These are phyloP conservation scores for Passer montanus DNA, from an alignment of 2,113 vertebrate genomes.

Conservation along the genomic window DNA sequence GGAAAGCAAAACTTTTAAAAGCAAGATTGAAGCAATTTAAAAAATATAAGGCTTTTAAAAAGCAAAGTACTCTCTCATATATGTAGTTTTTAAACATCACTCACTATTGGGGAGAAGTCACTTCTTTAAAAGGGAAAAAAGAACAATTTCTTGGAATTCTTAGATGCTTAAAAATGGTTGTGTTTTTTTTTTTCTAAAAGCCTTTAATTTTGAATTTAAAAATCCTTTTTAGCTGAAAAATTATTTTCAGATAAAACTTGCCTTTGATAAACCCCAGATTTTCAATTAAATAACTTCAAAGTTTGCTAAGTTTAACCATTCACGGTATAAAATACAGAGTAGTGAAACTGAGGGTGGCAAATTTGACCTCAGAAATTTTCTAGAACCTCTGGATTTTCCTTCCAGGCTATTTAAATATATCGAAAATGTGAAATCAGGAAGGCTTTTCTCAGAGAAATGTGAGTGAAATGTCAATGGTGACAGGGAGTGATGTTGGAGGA, in stretches of 20 bases:
- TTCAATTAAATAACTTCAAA: not conserved
- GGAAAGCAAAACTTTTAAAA: not conserved
- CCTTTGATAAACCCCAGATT: not conserved
- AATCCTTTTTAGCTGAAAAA: not conserved
- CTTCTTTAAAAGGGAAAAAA: not conserved
- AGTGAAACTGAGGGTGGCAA: not conserved
- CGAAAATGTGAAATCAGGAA: not conserved
- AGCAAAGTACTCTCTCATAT: not conserved
- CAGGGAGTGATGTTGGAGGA: conserved; percentile 11
- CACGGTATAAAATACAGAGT: not conserved
- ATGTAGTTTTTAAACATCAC: not conserved
- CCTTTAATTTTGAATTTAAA: not conserved
- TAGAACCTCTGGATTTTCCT: not conserved
- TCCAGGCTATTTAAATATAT: not conserved
- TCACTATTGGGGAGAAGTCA: not conserved
- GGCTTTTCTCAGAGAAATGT: not conserved
- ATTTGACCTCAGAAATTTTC: not conserved
- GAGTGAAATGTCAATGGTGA: conserved; percentile 26
- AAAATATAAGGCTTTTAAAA: not conserved
- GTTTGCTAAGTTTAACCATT: not conserved
- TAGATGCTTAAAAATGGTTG: not conserved
- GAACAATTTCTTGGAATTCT: not conserved
- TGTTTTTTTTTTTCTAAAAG: not conserved
- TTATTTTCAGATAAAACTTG: not conserved
- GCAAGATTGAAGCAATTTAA: not conserved